A percentile compares a stretch with the other conserved stretches of the same genome.
phyloP scores from a whole-genome alignment of 2,113 vertebrate species.

The Marmota flaviventris region DNA sequence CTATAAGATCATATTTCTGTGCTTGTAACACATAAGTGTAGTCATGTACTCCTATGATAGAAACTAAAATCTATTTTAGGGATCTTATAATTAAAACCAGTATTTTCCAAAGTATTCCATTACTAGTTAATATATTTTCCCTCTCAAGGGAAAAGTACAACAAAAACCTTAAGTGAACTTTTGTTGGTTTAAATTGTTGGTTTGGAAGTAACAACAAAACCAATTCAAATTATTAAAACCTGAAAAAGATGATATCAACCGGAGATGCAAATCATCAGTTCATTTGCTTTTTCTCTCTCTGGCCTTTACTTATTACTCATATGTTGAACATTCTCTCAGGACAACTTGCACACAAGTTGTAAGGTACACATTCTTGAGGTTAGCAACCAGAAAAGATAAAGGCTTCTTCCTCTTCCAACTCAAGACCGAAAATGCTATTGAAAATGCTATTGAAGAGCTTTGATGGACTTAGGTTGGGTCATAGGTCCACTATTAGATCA shows the following conservation, averaged over 20 bases:
- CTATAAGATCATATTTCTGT: slow-evolving; percentile 46
- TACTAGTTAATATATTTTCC: not conserved
- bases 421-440: not conserved
- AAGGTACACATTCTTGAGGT: not conserved
- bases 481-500: not conserved
- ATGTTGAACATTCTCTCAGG: not conserved
- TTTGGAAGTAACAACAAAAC: not conserved
- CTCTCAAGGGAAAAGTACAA: not conserved
- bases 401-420: not conserved
- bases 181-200: not conserved
- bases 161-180: not conserved
- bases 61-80: not conserved
- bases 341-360: not conserved
- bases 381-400: not conserved
- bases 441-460: not conserved
- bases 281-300: not conserved
- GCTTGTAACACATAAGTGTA: not conserved
- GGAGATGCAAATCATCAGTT: not conserved
- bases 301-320: not conserved
- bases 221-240: not conserved
- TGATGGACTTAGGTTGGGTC: not conserved
- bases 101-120: slow-evolving; percentile 12
- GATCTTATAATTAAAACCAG: slow-evolving; percentile 37
- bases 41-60: not conserved
- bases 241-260: not conserved